A percentile compares a stretch with the other conserved stretches of the same genome.
phyloP scores from a whole-genome alignment of 2,888 invertebrate species.

The Diplolepis rosae region DNA sequence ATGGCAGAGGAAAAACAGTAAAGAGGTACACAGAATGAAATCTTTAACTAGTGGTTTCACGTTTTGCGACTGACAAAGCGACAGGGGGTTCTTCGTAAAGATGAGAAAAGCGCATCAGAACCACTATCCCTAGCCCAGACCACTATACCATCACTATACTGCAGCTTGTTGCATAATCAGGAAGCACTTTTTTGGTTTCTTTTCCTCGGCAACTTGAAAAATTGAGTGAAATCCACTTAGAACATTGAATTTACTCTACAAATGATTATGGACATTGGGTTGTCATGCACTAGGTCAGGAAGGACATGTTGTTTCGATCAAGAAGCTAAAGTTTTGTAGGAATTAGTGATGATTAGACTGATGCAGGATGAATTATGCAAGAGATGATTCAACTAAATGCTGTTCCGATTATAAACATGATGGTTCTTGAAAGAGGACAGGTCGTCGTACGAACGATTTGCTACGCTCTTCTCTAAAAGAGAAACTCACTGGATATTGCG shows the following conservation, averaged over 20 bases:
- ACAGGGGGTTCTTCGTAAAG: background rate
- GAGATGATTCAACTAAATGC: background rate
- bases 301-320: too few species aligned
- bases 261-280: too few species aligned
- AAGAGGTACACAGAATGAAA: slow-evolving; percentile 42
- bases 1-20: slow-evolving; percentile 36
- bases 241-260: background rate
- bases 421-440: slow-evolving; percentile 26
- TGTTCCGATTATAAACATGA: background rate
- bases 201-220: background rate
- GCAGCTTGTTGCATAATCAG: background rate
- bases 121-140: background rate
- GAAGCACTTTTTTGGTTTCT: background rate
- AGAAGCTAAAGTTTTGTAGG: too few species aligned
- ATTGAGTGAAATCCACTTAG: background rate
- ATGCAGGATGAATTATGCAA: too few species aligned
- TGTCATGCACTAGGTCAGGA: too few species aligned
- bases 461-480: background rate
- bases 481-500: background rate
- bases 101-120: background rate
- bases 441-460: slow-evolving; percentile 39
- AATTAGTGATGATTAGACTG: too few species aligned
- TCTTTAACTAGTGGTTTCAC: slow-evolving; percentile 33
- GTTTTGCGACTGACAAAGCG: background rate
- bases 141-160: background rate